Evolutionary conservation across 1,140 invertebrate species (phyloP).

Genomic region (Lethrus apterus): DNA sequence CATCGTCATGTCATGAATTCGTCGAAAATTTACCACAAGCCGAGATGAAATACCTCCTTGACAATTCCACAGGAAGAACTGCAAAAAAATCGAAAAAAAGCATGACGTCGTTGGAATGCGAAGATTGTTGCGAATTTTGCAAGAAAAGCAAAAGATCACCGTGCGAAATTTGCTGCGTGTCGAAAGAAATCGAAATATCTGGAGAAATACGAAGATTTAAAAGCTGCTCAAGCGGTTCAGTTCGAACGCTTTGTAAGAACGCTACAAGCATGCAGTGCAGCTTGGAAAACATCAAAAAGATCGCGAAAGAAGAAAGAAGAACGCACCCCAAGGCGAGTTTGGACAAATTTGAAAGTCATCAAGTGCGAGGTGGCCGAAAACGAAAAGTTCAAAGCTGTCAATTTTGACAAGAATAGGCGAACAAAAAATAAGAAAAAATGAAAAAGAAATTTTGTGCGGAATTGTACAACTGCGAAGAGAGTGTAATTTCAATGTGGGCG

Average conservation of each 20-base stretch:
- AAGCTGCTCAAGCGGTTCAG: slow-evolving; percentile 6
- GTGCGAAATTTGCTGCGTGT: slow-evolving; percentile 3
- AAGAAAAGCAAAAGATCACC: slow-evolving; percentile 1
- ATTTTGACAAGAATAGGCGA: slow-evolving; percentile 2
- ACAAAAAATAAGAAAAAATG: slow-evolving; percentile 1
- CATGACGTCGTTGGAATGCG: neutral
- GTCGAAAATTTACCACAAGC: neutral
- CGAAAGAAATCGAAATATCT: slow-evolving; percentile 4
- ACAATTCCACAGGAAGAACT: slow-evolving; percentile 3
- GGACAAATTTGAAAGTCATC: neutral
- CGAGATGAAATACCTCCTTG: slow-evolving; percentile 3
- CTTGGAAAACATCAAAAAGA: slow-evolving; percentile 6
- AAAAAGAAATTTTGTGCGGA: slow-evolving; percentile 2
- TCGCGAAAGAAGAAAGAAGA: neutral
- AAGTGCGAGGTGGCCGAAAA: neutral
- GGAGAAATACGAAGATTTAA: neutral
- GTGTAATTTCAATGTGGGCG: slow-evolving; percentile 7
- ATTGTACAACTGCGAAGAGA: slow-evolving; percentile 3
- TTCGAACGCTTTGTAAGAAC: neutral
- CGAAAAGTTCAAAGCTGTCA: slow-evolving; percentile 1
- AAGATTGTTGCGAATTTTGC: slow-evolving; percentile 1
- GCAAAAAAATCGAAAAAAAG: neutral
- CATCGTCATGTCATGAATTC: slow-evolving; percentile 5
- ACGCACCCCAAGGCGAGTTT: slow-evolving; percentile 3
- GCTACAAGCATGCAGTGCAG: neutral